A percentile compares a stretch with the other conserved stretches of the same genome.
phyloP scores from a whole-genome alignment of 2,113 vertebrate genomes.

The Ia io region DNA sequence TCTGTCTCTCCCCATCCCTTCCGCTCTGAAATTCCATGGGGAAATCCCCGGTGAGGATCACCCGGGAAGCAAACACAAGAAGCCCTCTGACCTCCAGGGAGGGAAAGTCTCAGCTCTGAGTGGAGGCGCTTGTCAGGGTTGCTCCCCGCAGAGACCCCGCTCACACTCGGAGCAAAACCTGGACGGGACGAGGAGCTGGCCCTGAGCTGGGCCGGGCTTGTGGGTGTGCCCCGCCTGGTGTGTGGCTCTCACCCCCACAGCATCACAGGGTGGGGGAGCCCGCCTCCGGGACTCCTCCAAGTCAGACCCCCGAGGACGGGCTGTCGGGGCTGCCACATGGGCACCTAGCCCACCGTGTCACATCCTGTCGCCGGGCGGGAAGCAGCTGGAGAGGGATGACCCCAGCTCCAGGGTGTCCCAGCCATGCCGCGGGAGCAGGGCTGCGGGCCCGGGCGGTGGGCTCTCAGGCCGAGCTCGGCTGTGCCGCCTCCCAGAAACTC shows the following conservation, averaged over 20 bases:
- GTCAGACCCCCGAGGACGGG: neutral
- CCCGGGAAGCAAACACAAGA: neutral
- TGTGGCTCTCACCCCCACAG: neutral
- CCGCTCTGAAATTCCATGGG: neutral
- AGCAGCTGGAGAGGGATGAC: rapidly evolving
- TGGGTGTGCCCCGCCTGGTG: neutral
- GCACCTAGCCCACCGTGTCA: neutral
- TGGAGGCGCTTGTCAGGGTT: too few relatives aligned
- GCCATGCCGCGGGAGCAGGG: rapidly evolving
- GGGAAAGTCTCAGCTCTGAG: neutral
- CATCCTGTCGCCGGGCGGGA: neutral
- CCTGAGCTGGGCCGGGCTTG: neutral
- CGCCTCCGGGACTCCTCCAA: neutral
- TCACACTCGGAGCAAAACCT: neutral
- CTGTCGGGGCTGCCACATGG: too few relatives aligned
- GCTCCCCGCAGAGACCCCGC: rapidly evolving
- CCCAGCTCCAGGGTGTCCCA: rapidly evolving
- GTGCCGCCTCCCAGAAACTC: rapidly evolving
- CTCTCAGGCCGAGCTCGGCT: too few relatives aligned
- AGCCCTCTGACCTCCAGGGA: neutral
- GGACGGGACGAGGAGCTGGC: neutral
- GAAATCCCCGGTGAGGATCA: too few relatives aligned
- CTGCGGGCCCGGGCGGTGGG: neutral
- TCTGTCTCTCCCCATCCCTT: too few relatives aligned
- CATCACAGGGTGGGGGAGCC: neutral